Conservation (phyloP, 2,113 vertebrate species). For the Paradoxurus hermaphroditus region DNA sequence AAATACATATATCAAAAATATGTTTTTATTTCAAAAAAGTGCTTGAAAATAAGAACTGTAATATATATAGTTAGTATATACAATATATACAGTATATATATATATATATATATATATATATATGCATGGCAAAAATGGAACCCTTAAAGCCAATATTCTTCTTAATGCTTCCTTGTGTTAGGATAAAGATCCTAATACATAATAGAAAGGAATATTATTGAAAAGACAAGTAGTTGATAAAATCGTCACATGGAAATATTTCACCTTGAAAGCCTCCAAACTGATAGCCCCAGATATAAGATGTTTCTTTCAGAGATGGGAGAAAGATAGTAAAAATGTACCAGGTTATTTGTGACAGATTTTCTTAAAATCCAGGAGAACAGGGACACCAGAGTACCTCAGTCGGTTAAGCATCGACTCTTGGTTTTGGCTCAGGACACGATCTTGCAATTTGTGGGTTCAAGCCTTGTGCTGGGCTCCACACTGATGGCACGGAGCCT, state of each 20-base stretch:
- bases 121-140: background rate
- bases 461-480: too few relatives aligned
- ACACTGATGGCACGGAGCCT: too few relatives aligned
- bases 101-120: too few relatives aligned
- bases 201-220: background rate
- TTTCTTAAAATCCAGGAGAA: background rate
- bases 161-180: background rate
- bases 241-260: background rate
- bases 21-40: background rate
- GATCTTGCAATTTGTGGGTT: too few relatives aligned
- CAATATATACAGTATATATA: too few relatives aligned
- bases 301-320: background rate
- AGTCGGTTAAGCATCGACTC: too few relatives aligned
- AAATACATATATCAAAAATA: background rate
- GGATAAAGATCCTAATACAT: background rate
- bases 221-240: background rate
- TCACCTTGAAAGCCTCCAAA: background rate
- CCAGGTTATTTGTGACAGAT: background rate
- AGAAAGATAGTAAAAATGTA: background rate
- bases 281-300: too few relatives aligned
- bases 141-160: background rate
- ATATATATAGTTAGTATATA: too few relatives aligned
- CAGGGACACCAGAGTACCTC: too few relatives aligned
- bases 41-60: background rate
- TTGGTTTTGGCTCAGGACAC: too few relatives aligned